A percentile compares a stretch with the other conserved stretches of the same genome.
Evolutionary conservation across 1,140 invertebrate genomes (phyloP).

Genomic region (Drosophila grimshawi): DNA sequence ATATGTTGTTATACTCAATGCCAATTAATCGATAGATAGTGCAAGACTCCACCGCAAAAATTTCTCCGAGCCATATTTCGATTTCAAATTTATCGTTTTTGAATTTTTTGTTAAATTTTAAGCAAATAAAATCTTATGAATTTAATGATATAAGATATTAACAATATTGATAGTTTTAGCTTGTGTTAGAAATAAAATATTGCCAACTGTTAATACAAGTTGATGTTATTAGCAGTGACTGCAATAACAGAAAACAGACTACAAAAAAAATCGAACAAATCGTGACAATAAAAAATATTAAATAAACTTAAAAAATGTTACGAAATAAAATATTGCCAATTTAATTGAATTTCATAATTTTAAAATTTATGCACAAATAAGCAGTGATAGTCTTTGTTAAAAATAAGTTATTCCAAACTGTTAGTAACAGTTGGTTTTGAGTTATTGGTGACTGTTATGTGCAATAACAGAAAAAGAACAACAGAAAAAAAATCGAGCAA

Average conservation of each 20-base stretch:
- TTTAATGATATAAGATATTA: background rate
- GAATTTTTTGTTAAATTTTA: background rate
- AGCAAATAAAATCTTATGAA: background rate
- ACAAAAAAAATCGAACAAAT: background rate
- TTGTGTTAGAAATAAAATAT: too few species aligned
- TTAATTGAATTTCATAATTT: too few species aligned
- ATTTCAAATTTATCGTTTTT: background rate
- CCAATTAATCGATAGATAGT: background rate
- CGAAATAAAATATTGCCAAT: too few species aligned
- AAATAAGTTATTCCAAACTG: background rate
- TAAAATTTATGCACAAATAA: too few species aligned
- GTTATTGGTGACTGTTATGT: conserved; percentile 3
- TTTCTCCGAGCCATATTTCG: too few species aligned
- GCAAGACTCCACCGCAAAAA: background rate
- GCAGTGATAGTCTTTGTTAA: too few species aligned
- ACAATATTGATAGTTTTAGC: background rate
- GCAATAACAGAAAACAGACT: background rate
- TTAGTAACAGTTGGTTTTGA: background rate
- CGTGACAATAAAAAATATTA: conserved; percentile 40
- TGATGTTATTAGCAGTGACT: background rate
- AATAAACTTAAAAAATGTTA: conserved; percentile 24
- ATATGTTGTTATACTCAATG: background rate
- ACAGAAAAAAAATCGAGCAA: background rate
- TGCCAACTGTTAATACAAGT: background rate
- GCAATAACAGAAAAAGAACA: conserved; percentile 14